These are phyloP conservation scores for Seira ritae DNA, from an alignment of 2,888 invertebrate genomes.

Conservation along the genomic window DNA sequence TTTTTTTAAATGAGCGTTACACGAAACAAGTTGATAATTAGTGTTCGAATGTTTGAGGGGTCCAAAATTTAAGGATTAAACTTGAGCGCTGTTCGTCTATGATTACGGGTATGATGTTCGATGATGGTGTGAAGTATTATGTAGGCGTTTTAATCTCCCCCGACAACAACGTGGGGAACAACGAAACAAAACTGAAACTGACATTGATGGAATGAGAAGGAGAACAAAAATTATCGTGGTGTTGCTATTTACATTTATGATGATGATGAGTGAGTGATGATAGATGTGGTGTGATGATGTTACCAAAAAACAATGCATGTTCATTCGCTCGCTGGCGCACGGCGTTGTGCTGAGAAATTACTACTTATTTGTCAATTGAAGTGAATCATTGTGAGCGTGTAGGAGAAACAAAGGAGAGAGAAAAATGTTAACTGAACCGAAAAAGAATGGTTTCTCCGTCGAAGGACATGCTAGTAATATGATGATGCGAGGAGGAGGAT, in stretches of 20 bases:
- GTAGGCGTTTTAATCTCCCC: too few species aligned
- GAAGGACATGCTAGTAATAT: conserved; percentile 42
- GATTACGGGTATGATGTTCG: too few species aligned
- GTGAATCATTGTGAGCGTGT: not conserved
- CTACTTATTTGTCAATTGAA: conserved; percentile 2
- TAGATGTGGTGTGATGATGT: not conserved
- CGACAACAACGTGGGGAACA: too few species aligned
- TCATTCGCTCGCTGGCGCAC: not conserved
- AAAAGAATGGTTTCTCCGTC: conserved; percentile 29
- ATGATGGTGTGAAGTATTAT: too few species aligned
- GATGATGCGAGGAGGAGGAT: too few species aligned
- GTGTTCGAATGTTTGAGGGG: too few species aligned
- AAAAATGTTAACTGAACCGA: conserved; percentile 49
- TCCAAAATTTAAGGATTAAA: too few species aligned
- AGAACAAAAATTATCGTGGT: not conserved
- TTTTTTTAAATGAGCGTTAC: too few species aligned
- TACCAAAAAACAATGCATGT: not conserved
- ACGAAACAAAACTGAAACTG: too few species aligned
- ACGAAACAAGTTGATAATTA: too few species aligned
- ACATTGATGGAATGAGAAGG: not conserved
- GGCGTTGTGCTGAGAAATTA: not conserved
- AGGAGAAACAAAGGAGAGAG: not conserved
- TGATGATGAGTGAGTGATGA: too few species aligned
- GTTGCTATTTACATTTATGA: not conserved
- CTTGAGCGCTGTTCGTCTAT: too few species aligned